Evolutionary conservation across 2,113 vertebrate species (phyloP).

Genomic region (Plecotus auritus): DNA sequence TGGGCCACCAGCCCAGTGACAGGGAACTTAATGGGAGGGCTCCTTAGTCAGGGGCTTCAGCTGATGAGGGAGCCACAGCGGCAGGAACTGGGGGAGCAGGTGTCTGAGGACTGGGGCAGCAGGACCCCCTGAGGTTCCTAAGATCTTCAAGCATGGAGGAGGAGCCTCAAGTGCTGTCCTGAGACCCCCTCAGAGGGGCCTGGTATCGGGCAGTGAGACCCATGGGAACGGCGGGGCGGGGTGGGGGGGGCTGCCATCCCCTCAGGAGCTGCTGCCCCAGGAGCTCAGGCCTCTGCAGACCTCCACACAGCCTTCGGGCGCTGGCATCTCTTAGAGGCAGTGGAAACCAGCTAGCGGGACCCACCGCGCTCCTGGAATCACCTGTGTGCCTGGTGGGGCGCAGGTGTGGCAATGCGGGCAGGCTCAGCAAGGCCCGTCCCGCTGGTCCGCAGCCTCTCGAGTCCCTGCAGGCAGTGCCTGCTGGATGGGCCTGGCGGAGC

Average conservation of each 20-base stretch:
- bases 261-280: neutral
- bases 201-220: neutral
- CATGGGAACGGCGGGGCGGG: rapidly evolving
- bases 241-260: neutral
- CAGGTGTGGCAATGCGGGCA: rapidly evolving
- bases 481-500: neutral
- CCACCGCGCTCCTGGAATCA: neutral
- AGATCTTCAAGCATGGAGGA: neutral
- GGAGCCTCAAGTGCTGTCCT: neutral
- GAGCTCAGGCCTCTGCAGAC: neutral
- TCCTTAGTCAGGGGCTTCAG: neutral
- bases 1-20: neutral
- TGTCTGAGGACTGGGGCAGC: neutral
- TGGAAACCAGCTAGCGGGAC: neutral
- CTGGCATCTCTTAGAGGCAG: neutral
- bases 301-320: neutral
- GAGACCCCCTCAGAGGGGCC: neutral
- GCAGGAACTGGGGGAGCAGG: neutral
- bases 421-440: neutral
- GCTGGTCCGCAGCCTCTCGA: too few species aligned
- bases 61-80: neutral
- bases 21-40: neutral
- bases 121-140: too few species aligned
- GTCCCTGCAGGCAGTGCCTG: too few species aligned
- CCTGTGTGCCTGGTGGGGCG: neutral